Conservation (phyloP, 2,888 invertebrate genomes). For the Volucella bombylans region DNA sequence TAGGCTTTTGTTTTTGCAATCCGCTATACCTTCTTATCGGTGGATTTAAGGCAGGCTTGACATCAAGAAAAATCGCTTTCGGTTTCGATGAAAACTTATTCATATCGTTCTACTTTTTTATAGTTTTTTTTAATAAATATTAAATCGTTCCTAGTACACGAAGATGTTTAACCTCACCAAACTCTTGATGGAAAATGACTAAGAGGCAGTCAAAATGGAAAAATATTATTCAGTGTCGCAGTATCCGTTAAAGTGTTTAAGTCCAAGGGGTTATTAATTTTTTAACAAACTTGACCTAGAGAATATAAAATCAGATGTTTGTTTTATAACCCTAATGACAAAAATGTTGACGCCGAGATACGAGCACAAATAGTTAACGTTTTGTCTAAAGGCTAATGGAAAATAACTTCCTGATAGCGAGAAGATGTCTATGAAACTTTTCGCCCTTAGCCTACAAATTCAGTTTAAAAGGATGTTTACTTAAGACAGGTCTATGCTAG, state of each 20-base stretch:
- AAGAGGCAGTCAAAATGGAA: conserved; percentile 6
- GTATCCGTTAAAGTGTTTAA: neutral
- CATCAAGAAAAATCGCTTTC: conserved; percentile 80
- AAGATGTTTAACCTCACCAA: conserved; percentile 34
- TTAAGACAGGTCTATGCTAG: neutral
- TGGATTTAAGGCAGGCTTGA: conserved; percentile 78
- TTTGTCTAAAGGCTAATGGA: conserved; percentile 5
- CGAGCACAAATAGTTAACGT: conserved; percentile 4
- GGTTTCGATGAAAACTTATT: conserved; percentile 78
- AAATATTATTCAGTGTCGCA: neutral
- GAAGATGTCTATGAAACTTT: neutral
- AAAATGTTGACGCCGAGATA: neutral
- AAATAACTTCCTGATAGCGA: conserved; percentile 18
- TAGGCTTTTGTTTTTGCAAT: conserved; percentile 78
- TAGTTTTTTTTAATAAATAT: neutral
- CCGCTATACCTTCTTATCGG: conserved; percentile 79
- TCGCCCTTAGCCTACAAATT: conserved; percentile 57
- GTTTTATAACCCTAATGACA: conserved; percentile 64
- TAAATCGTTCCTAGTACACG: neutral
- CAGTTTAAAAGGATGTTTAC: conserved; percentile 26
- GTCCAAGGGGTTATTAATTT: conserved; percentile 11
- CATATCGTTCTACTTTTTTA: conserved; percentile 74
- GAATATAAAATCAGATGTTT: conserved; percentile 57
- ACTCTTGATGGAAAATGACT: conserved; percentile 44
- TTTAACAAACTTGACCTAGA: conserved; percentile 60